Percentiles rank a stretch among this genome's conserved stretches.
phyloP scores from a whole-genome alignment of 2,888 invertebrate genomes.

The Acrocera orbiculus region DNA sequence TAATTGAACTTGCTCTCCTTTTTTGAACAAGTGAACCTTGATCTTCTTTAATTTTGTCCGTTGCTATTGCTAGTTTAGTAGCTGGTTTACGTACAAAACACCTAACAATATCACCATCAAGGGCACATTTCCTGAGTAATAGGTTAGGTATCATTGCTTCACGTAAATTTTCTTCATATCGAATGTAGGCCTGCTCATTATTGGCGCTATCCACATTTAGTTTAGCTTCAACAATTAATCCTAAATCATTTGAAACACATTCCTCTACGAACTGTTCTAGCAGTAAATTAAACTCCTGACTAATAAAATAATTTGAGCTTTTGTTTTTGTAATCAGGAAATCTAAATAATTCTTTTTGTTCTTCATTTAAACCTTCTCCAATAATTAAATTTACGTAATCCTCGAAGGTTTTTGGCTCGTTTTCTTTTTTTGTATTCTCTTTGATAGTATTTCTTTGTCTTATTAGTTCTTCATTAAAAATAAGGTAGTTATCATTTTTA shows the following conservation, averaged over 20 bases:
- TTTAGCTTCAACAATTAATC: conserved; percentile 41
- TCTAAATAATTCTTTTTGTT: too few species aligned
- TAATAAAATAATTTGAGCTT: conserved; percentile 33
- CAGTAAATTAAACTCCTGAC: conserved; percentile 37
- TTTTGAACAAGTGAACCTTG: too few species aligned
- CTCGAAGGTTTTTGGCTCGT: too few species aligned
- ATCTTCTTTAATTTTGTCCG: too few species aligned
- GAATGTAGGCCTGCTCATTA: conserved; percentile 63
- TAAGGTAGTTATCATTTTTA: too few species aligned
- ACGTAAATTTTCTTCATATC: conserved; percentile 38
- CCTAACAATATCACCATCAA: conserved; percentile 70
- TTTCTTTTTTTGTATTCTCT: not conserved
- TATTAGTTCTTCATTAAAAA: too few species aligned
- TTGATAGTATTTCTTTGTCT: too few species aligned
- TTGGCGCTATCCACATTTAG: conserved; percentile 73
- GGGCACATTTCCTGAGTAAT: conserved; percentile 56
- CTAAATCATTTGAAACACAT: conserved; percentile 20
- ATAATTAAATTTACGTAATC: too few species aligned
- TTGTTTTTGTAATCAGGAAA: too few species aligned
- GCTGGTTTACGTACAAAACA: conserved; percentile 34
- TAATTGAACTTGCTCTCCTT: too few species aligned
- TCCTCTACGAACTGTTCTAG: conserved; percentile 38
- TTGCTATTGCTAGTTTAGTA: too few species aligned
- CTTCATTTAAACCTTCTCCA: too few species aligned
- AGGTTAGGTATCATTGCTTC: conserved; percentile 59